A percentile compares a stretch with the other conserved stretches of the same genome.
Evolutionary conservation across 2,888 invertebrate genomes (phyloP).

Genomic region (Plemyria rubiginata): DNA sequence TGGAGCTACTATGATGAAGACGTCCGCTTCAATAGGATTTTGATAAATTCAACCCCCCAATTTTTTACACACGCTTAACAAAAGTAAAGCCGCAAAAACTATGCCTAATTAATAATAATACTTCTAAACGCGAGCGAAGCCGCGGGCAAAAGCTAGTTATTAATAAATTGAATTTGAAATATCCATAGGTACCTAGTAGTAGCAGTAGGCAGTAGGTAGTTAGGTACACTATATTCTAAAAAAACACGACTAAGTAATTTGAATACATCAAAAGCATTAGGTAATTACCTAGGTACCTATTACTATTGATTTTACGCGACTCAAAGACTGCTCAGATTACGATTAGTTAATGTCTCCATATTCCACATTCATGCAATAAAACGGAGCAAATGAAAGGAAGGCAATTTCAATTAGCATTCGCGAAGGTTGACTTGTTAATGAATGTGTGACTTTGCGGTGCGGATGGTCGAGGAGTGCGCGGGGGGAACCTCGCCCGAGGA

Average conservation of each 20-base stretch:
- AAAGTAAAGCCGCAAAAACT: too few species aligned
- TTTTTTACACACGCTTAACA: too few species aligned
- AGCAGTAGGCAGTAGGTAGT: too few species aligned
- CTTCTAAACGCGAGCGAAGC: too few species aligned
- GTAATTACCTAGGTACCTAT: slow-evolving; percentile 2
- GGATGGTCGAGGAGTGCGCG: slow-evolving; percentile 76
- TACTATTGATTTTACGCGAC: slow-evolving; percentile 4
- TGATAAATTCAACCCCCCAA: too few species aligned
- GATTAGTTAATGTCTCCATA: slow-evolving; percentile 32
- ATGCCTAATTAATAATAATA: too few species aligned
- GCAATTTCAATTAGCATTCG: slow-evolving; percentile 54
- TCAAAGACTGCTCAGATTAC: slow-evolving; percentile 11
- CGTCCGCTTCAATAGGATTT: too few species aligned
- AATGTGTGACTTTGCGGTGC: slow-evolving; percentile 64
- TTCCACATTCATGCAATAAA: slow-evolving; percentile 31
- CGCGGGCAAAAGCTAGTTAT: too few species aligned
- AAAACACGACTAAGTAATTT: not conserved
- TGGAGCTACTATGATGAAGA: too few species aligned
- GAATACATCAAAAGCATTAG: too few species aligned
- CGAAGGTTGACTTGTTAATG: slow-evolving; percentile 57
- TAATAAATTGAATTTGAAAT: too few species aligned
- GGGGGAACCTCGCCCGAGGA: slow-evolving; percentile 62
- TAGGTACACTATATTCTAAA: slow-evolving; percentile 7
- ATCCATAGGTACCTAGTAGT: too few species aligned
- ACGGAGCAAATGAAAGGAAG: slow-evolving; percentile 38